phyloP scores from a whole-genome alignment of 2,888 invertebrate species.

The Sarcophaga carnaria region DNA sequence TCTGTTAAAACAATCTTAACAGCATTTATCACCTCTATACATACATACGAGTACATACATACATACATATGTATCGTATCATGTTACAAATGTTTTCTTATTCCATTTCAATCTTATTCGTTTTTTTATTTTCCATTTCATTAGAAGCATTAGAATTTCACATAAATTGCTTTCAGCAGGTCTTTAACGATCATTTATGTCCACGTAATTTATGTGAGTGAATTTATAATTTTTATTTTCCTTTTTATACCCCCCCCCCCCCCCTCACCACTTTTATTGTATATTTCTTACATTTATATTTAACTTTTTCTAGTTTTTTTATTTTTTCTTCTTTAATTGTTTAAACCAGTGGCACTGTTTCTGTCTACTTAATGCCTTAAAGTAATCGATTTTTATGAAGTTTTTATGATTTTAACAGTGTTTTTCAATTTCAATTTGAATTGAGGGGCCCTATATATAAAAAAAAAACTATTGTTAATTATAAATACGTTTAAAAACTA shows the following conservation, averaged over 20 bases:
- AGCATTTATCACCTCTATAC: no score
- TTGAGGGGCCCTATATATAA: not conserved
- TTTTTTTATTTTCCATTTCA: not conserved
- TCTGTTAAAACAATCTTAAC: no score
- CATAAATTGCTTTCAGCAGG: constrained; percentile 12
- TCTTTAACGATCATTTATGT: not conserved
- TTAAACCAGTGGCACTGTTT: no score
- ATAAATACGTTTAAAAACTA: not conserved
- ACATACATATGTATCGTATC: not conserved
- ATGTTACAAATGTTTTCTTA: not conserved
- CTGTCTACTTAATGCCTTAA: no score
- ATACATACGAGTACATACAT: no score
- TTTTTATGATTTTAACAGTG: not conserved
- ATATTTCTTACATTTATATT: not conserved
- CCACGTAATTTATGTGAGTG: constrained; percentile 6
- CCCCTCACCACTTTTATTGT: not conserved
- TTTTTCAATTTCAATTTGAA: not conserved
- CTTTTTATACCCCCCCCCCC: no score
- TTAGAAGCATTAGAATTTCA: constrained; percentile 19
- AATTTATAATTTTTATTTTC: constrained; percentile 14
- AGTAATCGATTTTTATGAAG: no score
- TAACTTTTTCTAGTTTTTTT: not conserved
- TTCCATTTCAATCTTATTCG: no score
- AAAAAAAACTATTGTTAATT: not conserved
- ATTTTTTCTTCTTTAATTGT: no score